Evolutionary conservation across 2,888 invertebrate species (phyloP), one percentile per base, ranked within the genome.

Genomic region (Belgica antarctica): DNA sequence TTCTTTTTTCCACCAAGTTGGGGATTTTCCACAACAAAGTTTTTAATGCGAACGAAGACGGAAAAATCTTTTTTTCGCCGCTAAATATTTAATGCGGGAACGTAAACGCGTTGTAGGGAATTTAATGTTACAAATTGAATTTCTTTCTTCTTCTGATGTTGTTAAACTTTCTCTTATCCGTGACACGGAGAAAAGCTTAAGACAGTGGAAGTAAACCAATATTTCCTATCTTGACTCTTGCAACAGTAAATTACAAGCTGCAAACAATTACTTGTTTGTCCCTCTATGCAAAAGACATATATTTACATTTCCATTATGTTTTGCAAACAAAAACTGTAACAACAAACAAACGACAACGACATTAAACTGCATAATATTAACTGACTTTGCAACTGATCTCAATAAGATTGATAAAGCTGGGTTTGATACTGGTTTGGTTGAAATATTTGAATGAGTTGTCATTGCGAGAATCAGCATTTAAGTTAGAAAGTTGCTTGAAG

Each of bases 61-160:
- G 52, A 22, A 22, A 59, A 59, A 59, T 59, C 27, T 62, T 62
- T 19, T 27, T 47, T 47, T 47, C 47, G 27, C 24, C 41, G 68
- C 68, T 68, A 57, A 68, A 68, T 68, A 47, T 68, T 68, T 68
- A 68, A 68, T 68, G 68, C 68, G 68, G 68, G 68, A 68, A 68
- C 47, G 59, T 52, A 12, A 57, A 68, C 68, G 47, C 68, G 68
- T 31, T 68, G 52, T 68, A 27, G 47, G 57, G 68, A 52, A 68
- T 68, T 68, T 68, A 57, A 19, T 24, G 28, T 34, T 28, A 57
- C 68, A 68, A 68, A 68, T 68, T 68, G 68, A 68, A 68, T 68
- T 68, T 57, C 22, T 28, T 28, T 24, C 65, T 27, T 15, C 46
- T 47, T 47, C 28, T 57, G 34, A 52, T 27, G 25, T 8, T 19